Evolutionary conservation across 2,888 invertebrate species (phyloP), one percentile per base, ranked within the genome.

Genomic region (Schrankia costaestrigalis): DNA sequence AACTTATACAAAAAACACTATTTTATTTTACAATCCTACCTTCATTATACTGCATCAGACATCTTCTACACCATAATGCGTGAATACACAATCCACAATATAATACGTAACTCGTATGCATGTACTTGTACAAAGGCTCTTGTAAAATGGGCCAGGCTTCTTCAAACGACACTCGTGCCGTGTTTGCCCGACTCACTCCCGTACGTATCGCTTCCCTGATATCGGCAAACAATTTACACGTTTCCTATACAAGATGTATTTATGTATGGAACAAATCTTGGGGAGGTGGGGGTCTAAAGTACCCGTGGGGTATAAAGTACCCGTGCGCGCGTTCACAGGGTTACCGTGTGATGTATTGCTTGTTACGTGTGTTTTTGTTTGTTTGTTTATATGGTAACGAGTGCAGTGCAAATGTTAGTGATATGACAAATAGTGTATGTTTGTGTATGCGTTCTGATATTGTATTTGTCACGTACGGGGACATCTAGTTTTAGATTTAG

Each of bases 191-290:
- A 40, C 56, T 54, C 58, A 50, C 58, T 45, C 50, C 46, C 55
- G 60, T 49, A 60, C 58, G 51, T 58, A 58, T 57, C 56, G 59
- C 56, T 58, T 58, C 65, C 64, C 63, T 52, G 61, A 54, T 64
- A 69, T 69, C 66, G 63, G 64, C 55, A 67, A 69, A 69, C 69
- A 69, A 63, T 69, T 64, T 63, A 61, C 68, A 65, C 63, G 58
- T 64, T 58, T 51, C 48, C 55, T 57, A 56, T 45, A 58, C 46
- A 54, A 47, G 42, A 38, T 45, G 44, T 45, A 46, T 54, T 57
- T 57, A 46, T 50, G 37, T 46, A 39, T 6, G 8, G 49, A 37
- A 49, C 54, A 55, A 57, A 55, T 55, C 54, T 57, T 49, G 15
- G 39, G 46, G n/a, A 39, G 49, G 55, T n/a, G n/a, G n/a, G n/a